Percentiles rank a stretch among this genome's conserved stretches.
Conservation (phyloP, 2,888 invertebrate species). For the Oxytorus armatus region DNA sequence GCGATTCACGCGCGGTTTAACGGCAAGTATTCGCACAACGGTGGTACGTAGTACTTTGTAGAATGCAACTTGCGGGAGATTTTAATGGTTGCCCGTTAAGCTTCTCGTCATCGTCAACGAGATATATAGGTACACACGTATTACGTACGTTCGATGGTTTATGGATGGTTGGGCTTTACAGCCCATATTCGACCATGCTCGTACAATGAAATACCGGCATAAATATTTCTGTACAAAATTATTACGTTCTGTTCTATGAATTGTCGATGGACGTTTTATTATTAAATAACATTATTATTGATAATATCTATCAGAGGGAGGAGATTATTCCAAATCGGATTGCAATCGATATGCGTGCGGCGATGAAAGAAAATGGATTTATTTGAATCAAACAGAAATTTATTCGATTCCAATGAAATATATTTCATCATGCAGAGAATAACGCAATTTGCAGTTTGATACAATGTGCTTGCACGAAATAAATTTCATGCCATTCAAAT, state of each 20-base stretch:
- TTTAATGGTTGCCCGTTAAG: conserved; percentile 62
- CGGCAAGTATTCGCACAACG: conserved; percentile 39
- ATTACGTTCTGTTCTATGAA: conserved; percentile 42
- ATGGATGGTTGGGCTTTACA: conserved; percentile 59
- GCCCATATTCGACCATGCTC: conserved; percentile 44
- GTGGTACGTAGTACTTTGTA: conserved; percentile 49
- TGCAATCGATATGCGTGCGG: not conserved
- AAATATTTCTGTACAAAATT: conserved; percentile 9
- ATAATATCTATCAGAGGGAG: not conserved
- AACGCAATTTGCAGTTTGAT: not conserved
- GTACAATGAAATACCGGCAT: conserved; percentile 38
- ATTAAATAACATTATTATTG: not conserved
- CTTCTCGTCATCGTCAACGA: conserved; percentile 52
- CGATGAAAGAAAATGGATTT: not conserved
- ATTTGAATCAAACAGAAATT: not conserved
- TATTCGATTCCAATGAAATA: not conserved
- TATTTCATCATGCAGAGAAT: not conserved
- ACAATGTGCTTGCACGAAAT: not conserved
- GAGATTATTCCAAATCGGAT: not conserved
- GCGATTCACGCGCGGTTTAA: conserved; percentile 28
- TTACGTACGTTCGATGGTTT: conserved; percentile 47
- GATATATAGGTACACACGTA: not conserved
- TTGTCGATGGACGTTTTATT: conserved; percentile 16
- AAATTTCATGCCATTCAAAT: not conserved
- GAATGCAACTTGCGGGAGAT: conserved; percentile 40